Evolutionary conservation across 2,888 invertebrate species (phyloP).

Genomic region (Amiota mariae): DNA sequence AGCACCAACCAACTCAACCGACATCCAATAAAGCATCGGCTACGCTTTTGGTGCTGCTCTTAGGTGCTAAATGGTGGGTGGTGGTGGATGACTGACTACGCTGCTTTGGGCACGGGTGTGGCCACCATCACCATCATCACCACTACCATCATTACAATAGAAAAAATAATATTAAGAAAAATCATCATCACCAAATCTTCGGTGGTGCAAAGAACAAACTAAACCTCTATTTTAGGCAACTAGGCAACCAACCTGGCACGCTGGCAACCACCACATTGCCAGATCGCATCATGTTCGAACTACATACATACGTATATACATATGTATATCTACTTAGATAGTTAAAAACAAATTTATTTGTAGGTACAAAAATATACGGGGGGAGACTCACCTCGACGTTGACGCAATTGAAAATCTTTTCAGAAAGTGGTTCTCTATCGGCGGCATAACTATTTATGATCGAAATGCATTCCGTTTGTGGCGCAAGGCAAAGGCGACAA

Average conservation of each 20-base stretch:
- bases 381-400: conserved; percentile 72
- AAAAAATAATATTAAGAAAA: too few relatives aligned
- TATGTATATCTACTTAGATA: neutral
- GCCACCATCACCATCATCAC: conserved; percentile 27
- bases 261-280: neutral
- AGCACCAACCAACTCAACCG: neutral
- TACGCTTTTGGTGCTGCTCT: conserved; percentile 5
- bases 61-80: conserved; percentile 3
- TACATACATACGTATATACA: conserved; percentile 23
- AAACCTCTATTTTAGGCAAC: neutral
- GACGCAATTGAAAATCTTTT: conserved; percentile 73
- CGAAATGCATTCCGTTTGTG: conserved; percentile 73
- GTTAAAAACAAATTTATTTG: neutral
- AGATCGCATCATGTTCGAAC: neutral
- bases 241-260: neutral
- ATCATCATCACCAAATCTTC: too few relatives aligned
- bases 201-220: neutral
- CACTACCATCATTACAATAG: neutral
- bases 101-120: conserved; percentile 37
- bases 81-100: conserved; percentile 12
- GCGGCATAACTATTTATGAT: conserved; percentile 74
- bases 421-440: conserved; percentile 73
- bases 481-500: conserved; percentile 73
- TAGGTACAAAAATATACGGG: conserved; percentile 31
- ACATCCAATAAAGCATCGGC: conserved; percentile 7